These are phyloP conservation scores for Perognathus longimembris DNA, from an alignment of 2,113 vertebrate species.

Conservation along the genomic window DNA sequence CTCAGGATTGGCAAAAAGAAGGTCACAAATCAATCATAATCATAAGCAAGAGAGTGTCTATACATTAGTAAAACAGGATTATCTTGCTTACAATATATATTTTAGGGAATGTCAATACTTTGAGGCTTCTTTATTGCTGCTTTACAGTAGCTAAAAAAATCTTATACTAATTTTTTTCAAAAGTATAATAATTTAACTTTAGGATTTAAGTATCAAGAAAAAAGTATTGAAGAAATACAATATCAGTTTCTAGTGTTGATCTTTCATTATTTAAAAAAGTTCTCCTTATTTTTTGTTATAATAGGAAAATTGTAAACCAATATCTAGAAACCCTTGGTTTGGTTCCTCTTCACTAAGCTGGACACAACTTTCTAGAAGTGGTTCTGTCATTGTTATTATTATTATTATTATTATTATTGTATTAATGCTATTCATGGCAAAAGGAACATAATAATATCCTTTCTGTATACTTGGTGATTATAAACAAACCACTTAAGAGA, in stretches of 20 bases:
- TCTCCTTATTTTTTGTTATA: background rate
- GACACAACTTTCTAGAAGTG: background rate
- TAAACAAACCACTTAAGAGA: background rate
- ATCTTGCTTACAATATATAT: background rate
- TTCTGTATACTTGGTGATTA: background rate
- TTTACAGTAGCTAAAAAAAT: background rate
- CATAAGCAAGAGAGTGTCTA: background rate
- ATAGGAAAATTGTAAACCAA: background rate
- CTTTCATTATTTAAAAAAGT: background rate
- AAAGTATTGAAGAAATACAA: background rate
- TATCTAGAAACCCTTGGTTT: background rate
- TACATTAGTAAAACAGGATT: background rate
- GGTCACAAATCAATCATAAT: background rate
- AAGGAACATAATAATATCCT: background rate
- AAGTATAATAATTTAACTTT: background rate
- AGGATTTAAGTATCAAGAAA: constrained; percentile 22
- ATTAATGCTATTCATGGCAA: background rate
- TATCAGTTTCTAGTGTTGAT: background rate
- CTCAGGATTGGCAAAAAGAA: no score
- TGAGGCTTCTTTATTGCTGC: background rate
- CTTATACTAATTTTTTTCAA: background rate
- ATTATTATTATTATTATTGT: background rate
- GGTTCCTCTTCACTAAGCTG: background rate
- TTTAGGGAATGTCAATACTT: background rate
- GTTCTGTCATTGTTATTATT: background rate